Percentiles rank a stretch among this genome's conserved stretches.
phyloP scores from a whole-genome alignment of 2,797 vertebrate genomes.

The Hipposideros larvatus region DNA sequence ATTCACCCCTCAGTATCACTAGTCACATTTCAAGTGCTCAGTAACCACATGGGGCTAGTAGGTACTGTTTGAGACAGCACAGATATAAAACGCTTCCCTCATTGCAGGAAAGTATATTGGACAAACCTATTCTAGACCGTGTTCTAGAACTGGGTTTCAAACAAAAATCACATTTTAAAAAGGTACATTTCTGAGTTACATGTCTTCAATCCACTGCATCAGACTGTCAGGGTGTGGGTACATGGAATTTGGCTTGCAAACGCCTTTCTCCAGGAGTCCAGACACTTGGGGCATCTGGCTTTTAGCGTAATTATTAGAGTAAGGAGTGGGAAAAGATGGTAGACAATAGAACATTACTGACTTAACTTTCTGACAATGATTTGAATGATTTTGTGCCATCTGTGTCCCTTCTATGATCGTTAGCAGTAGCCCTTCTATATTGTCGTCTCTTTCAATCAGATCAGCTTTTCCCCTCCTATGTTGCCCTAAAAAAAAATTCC shows the following conservation, averaged over 20 bases:
- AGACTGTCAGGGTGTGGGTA: not conserved
- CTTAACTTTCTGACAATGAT: not conserved
- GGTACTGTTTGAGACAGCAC: not conserved
- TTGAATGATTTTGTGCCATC: not conserved
- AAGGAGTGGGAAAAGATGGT: rapidly evolving
- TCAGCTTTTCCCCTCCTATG: not conserved
- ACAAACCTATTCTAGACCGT: not conserved
- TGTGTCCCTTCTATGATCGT: not conserved
- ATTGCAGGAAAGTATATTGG: not conserved
- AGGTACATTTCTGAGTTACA: not conserved
- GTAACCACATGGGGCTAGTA: not conserved
- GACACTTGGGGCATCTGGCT: not conserved
- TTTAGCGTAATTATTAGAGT: not conserved
- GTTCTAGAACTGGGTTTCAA: not conserved
- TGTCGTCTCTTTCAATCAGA: not conserved
- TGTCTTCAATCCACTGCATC: not conserved
- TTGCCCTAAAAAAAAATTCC: not conserved
- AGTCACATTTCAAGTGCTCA: not conserved
- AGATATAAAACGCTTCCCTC: not conserved
- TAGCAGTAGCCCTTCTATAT: not conserved
- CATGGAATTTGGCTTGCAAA: not conserved
- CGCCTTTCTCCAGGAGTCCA: not conserved
- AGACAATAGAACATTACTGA: not conserved
- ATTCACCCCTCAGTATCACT: not conserved
- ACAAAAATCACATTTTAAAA: not conserved